Base-by-base conservation (phyloP, 2,888 invertebrate genomes). In the Subacronicta megacephala region DNA sequence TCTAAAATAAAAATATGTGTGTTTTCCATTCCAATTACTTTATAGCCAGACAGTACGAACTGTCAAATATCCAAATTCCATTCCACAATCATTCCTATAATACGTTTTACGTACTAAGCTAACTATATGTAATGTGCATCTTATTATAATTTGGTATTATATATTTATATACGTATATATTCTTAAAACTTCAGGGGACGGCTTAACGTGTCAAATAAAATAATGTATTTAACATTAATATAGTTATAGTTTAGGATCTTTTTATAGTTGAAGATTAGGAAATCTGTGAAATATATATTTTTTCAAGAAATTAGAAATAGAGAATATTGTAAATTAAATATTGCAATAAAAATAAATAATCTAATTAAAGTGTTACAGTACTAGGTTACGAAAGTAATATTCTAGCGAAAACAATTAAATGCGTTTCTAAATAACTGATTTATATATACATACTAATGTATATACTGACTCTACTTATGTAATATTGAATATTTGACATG, bases 181-280 rank as follows among this genome's bases (percentile, higher is more conserved):
- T 82, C 82, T 89, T 89, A 90, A 89, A 89, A 88, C 89, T 90
- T 83, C 82, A 85, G 90, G 90, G 90, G 90, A 90, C 90, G 90
- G 90, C 86, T 86, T 82, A 87, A 88, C 82, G 78, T 85, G 80
- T 87, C 77, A 89, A 89, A 84, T 78, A 75, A 89, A 87, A 81
- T 76, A 76, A 76, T 76, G 57, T 38, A 40, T 78, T n/a, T 75
- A 81, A 66, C 59, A 64, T 73, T 67, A 78, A 75, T 75, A 67
- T 72, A 77, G 67, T 75, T 75, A 69, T 72, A 72, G 68, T 71
- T 62, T 67, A 64, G 67, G 75, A 71, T 54, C 16, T 49, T 37
- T 65, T 50, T n/a, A n/a, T n/a, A n/a, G n/a, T n/a, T n/a, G 35
- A 51, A 45, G 36, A 16, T 56, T 51, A 61, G 56, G 51, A 41